Evolutionary conservation across 2,888 invertebrate species (phyloP).

Genomic region (Hirtodrosophila cameraria): DNA sequence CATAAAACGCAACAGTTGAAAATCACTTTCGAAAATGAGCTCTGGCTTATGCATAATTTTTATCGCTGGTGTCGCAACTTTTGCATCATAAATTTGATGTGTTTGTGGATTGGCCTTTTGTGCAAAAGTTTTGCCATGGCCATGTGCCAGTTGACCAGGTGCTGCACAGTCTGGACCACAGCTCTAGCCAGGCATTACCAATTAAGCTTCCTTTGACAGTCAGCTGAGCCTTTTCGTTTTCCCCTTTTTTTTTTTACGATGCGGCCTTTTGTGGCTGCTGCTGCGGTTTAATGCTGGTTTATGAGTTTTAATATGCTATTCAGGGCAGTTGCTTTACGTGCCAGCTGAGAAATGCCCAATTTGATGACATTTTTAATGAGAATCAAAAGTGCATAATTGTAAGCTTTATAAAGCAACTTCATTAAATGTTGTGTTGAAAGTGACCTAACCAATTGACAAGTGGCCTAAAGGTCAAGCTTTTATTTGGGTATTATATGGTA

Average conservation of each 20-base stretch:
- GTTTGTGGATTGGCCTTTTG: conserved; percentile 48
- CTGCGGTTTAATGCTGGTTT: conserved; percentile 34
- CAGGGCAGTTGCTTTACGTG: conserved; percentile 39
- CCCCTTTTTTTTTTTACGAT: too few species aligned
- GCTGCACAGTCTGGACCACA: conserved; percentile 24
- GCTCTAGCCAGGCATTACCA: conserved; percentile 30
- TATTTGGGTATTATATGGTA: not conserved
- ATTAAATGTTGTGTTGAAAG: conserved; percentile 18
- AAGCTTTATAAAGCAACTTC: conserved; percentile 16
- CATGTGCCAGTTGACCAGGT: conserved; percentile 20
- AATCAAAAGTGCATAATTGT: conserved; percentile 76
- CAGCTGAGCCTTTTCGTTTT: conserved; percentile 45
- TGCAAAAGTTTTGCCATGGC: conserved; percentile 30
- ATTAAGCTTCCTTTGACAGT: conserved; percentile 68
- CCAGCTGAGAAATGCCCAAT: conserved; percentile 32
- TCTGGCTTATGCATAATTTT: conserved; percentile 73
- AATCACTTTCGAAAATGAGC: conserved; percentile 75
- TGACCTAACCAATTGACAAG: conserved; percentile 21
- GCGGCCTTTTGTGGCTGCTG: conserved; percentile 13
- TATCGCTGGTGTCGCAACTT: conserved; percentile 63
- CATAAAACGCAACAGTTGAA: conserved; percentile 74
- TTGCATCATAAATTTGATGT: conserved; percentile 69
- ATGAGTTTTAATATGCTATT: conserved; percentile 57
- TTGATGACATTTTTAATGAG: conserved; percentile 62
- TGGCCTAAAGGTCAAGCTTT: conserved; percentile 1